Percentiles rank a stretch among this genome's conserved stretches.
Conservation (phyloP, 2,888 invertebrate genomes). For the Macropis europaea region DNA sequence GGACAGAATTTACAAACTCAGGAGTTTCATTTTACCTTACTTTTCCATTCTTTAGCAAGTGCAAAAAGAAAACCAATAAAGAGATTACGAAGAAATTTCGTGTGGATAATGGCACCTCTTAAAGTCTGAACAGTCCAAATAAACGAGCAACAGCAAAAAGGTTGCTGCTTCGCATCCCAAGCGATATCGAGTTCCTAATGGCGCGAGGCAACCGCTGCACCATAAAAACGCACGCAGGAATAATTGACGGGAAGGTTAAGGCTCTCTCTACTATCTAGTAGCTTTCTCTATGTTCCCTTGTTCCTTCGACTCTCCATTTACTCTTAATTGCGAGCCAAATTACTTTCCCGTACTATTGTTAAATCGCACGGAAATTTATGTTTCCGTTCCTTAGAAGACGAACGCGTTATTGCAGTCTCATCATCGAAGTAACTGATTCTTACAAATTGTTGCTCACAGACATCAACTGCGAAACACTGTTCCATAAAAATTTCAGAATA, state of each 20-base stretch:
- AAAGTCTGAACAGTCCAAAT: constrained; percentile 32
- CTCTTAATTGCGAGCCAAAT: constrained; percentile 71
- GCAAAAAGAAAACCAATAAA: constrained; percentile 3
- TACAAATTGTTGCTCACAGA: background rate
- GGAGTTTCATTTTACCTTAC: no score
- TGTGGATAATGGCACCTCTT: background rate
- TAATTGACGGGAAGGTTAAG: constrained; percentile 73
- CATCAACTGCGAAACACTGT: background rate
- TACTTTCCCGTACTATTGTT: constrained; percentile 61
- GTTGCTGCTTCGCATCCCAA: constrained; percentile 25
- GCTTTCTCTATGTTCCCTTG: constrained; percentile 50
- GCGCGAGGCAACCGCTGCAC: constrained; percentile 70
- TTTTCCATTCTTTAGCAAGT: no score
- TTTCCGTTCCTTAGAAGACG: constrained; percentile 48
- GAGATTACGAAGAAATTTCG: background rate
- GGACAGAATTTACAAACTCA: no score
- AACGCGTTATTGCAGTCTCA: constrained; percentile 34
- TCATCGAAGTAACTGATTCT: constrained; percentile 6
- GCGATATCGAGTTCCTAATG: constrained; percentile 76
- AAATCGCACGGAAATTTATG: constrained; percentile 68
- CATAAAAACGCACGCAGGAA: constrained; percentile 73
- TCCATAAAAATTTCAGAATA: no score
- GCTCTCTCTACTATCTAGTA: constrained; percentile 59
- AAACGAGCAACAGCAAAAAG: constrained; percentile 23
- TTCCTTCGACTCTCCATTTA: constrained; percentile 40